Conservation (phyloP, 2,888 invertebrate species). For the Rosalia funebris region DNA sequence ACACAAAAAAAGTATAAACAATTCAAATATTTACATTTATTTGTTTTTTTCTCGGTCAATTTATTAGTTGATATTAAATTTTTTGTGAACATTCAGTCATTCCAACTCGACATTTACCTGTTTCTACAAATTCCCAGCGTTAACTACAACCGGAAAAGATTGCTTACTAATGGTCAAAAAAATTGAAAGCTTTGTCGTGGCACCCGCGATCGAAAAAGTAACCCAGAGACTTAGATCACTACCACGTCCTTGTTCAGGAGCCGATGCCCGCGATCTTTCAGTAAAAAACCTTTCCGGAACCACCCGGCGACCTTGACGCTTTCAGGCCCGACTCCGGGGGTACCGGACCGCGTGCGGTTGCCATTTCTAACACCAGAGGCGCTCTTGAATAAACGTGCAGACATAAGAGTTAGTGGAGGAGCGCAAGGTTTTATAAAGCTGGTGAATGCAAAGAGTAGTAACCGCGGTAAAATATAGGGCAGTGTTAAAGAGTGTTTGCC, state of each 20-base stretch:
- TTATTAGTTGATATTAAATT: background rate
- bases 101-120: background rate
- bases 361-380: constrained; percentile 30
- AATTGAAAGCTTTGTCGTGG: constrained; percentile 1
- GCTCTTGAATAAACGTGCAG: constrained; percentile 21
- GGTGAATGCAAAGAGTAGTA: constrained; percentile 37
- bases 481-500: constrained; percentile 35
- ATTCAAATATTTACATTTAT: background rate
- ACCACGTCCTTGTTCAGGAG: constrained; percentile 21
- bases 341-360: constrained; percentile 18
- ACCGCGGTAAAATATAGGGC: constrained; percentile 41
- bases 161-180: background rate
- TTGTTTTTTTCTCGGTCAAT: background rate
- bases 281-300: constrained; percentile 33
- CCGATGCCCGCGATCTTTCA: constrained; percentile 22
- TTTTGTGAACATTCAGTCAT: background rate
- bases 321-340: constrained; percentile 25
- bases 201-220: background rate
- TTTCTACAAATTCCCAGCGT: background rate
- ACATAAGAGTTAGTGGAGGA: constrained; percentile 37
- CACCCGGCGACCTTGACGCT: constrained; percentile 36
- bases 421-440: constrained; percentile 42
- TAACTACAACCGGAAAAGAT: constrained; percentile 6
- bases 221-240: constrained; percentile 8
- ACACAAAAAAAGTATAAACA: background rate